Conservation (phyloP, 35 echinoderm and acorn worm species). For the Eucidaris tribuloides region DNA sequence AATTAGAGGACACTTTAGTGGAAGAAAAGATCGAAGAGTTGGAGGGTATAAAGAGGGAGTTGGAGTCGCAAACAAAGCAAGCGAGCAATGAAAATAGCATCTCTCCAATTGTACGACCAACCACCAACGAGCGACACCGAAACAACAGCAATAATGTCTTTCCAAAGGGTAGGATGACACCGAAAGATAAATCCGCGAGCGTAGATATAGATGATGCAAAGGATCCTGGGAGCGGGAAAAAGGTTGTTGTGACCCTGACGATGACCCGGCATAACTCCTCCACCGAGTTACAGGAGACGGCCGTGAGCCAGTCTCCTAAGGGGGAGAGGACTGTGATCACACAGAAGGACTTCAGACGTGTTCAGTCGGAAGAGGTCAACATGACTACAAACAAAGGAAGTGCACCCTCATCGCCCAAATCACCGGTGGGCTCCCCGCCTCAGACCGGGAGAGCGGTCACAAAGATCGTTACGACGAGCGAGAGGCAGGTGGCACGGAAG, state of each 20-base stretch:
- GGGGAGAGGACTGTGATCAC: slow-evolving; percentile 9
- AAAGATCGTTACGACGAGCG: slow-evolving; percentile 13
- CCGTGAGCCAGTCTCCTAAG: not conserved
- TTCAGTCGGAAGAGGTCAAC: slow-evolving; percentile 11
- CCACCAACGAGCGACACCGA: slow-evolving; percentile 33
- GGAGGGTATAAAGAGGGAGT: not conserved
- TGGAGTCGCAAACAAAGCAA: slow-evolving; percentile 14
- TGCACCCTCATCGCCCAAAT: not conserved
- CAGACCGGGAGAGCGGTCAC: not conserved
- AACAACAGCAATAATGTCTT: slow-evolving; percentile 96
- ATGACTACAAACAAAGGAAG: not conserved
- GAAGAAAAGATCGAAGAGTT: not conserved
- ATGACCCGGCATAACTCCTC: slow-evolving; percentile 40
- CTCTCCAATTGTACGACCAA: not conserved
- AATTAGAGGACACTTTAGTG: not conserved
- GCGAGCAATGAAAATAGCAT: slow-evolving; percentile 3
- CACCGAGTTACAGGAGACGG: not conserved
- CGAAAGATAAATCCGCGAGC: slow-evolving; percentile 8
- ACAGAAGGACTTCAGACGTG: slow-evolving; percentile 1
- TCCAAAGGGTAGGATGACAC: slow-evolving; percentile 46
- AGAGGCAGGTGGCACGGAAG: slow-evolving; percentile 24
- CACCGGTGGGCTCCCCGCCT: not conserved
- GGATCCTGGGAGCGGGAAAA: slow-evolving; percentile 17
- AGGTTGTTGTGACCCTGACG: slow-evolving; percentile 52
- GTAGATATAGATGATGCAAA: not conserved